A percentile compares a stretch with the other conserved stretches of the same genome.
Evolutionary conservation across 2,113 vertebrate species (phyloP).

Genomic region (Anoura caudifer): DNA sequence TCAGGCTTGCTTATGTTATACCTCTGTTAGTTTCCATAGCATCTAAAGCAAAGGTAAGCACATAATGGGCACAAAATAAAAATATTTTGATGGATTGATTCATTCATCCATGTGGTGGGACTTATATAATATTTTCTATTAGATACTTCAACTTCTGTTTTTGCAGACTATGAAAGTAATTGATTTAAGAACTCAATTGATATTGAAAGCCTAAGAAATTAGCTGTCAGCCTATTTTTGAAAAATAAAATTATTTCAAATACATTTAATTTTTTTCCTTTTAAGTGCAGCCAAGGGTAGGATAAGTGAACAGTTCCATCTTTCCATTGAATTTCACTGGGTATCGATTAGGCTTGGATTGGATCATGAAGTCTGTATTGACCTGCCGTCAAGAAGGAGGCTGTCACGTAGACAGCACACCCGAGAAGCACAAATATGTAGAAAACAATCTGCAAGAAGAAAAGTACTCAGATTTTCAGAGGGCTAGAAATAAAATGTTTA

Average conservation of each 20-base stretch:
- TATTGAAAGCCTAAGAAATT: background rate
- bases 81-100: background rate
- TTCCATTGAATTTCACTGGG: background rate
- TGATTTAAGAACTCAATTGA: background rate
- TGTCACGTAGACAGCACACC: background rate
- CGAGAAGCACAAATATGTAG: background rate
- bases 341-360: background rate
- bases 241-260: background rate
- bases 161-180: background rate
- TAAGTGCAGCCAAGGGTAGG: background rate
- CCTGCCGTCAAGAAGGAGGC: background rate
- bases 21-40: background rate
- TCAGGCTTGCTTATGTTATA: background rate
- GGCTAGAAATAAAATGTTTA: background rate
- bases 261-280: background rate
- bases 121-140: background rate
- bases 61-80: background rate
- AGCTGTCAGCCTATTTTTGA: background rate
- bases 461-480: background rate
- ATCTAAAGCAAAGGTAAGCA: background rate
- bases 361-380: background rate
- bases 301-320: background rate
- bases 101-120: background rate
- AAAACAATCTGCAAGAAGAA: background rate
- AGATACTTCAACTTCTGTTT: background rate